phyloP scores from a whole-genome alignment of 2,113 vertebrate species.

The Erythrocercus mccallii region DNA sequence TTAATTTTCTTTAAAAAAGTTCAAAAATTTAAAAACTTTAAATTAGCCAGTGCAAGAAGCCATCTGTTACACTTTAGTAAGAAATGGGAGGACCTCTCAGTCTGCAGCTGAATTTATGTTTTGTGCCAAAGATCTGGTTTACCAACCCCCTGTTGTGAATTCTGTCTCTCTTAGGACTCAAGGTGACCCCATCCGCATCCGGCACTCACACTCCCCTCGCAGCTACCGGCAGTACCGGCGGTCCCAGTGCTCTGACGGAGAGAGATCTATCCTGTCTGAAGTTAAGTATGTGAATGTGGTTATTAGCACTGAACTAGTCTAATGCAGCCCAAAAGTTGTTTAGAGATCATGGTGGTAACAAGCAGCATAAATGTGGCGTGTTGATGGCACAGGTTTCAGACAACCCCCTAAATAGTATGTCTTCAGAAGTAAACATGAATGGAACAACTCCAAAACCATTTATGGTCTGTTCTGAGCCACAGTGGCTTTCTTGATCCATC shows the following conservation, averaged over 20 bases:
- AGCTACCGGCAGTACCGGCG: conserved; percentile 84
- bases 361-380: neutral
- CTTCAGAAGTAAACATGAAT: neutral
- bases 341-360: neutral
- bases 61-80: neutral
- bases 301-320: neutral
- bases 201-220: conserved; percentile 85
- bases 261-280: conserved; percentile 87
- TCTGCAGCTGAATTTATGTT: neutral
- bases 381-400: neutral
- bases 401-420: neutral
- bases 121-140: neutral
- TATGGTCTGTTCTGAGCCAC: neutral
- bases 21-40: neutral
- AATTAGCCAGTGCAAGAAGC: neutral
- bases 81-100: neutral
- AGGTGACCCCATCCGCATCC: conserved; percentile 84
- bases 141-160: neutral
- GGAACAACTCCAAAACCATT: neutral
- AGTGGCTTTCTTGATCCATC: neutral
- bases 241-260: conserved; percentile 87
- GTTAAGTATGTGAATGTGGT: conserved; percentile 78
- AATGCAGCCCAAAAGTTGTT: neutral
- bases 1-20: too few relatives aligned
- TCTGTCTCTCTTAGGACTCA: conserved; percentile 77